Evolutionary conservation across 2,797 vertebrate genomes (phyloP), one percentile per base, ranked within the genome.

Genomic region (Helicolenus hilgendorfi): DNA sequence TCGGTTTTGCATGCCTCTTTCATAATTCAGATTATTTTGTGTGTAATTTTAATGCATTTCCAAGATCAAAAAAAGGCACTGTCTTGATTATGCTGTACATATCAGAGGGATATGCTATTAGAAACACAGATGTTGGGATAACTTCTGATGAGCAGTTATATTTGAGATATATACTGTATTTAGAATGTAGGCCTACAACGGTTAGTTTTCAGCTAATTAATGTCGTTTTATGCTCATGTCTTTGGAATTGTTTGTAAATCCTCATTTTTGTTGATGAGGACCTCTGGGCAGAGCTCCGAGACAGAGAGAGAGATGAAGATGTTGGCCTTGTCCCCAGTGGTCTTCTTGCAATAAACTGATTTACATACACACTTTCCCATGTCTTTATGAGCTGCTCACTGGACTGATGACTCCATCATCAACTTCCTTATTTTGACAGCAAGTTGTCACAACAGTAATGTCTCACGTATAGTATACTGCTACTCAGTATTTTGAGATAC

Each of bases 331-430:
- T 87, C 84, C 84, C 88, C 89, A 88, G 88, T 81, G 90, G 89
- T 94, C 89, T 89, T 94, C 92, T 90, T 91, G 88, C 92, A 97
- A 96, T 97, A 97, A 97, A 97, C 87, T 86, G 92, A 95, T 96
- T 95, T 95, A 94, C 94, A 94, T 87, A 72, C 94, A 88, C 71
- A 53, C 73, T 64, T 69, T 0, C 68, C 15, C 20, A 6, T 76
- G 41, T 84, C 41, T 90, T 74, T 26, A 14, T 78, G 58, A 77
- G 35, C 27, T 60, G 15, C n/a, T 24, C 22, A 31, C 49, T 71
- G n/a, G 2, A 64, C 56, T 18, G 9, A 33, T 20, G 3, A 58
- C 29, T 55, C n/a, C 70, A 65, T 55, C 24, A 20, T 31, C 22
- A 13, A 35, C 55, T n/a, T 29, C 27, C 24, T 56, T 31, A 72